Conservation (phyloP, 2,888 invertebrate species). For the Carcina quercana region DNA sequence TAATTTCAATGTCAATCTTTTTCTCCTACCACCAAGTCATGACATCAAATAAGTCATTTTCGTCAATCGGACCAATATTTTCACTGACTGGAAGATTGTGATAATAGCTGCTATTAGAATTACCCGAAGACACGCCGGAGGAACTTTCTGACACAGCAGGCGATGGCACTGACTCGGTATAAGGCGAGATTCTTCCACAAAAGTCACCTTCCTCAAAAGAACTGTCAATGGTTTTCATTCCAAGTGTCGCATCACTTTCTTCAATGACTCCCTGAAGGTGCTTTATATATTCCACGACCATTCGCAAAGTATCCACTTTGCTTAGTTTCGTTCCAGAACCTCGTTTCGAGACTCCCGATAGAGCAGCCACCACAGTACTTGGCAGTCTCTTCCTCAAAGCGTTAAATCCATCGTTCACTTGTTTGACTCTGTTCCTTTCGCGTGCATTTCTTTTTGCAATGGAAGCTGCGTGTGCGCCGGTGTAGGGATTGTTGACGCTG, state of each 20-base stretch:
- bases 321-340: slow-evolving; percentile 89
- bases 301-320: slow-evolving; percentile 91
- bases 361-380: slow-evolving; percentile 81
- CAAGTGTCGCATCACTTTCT: slow-evolving; percentile 76
- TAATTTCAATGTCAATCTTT: slow-evolving; percentile 25
- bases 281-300: slow-evolving; percentile 93
- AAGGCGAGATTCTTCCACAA: slow-evolving; percentile 47
- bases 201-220: slow-evolving; percentile 50
- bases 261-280: slow-evolving; percentile 85
- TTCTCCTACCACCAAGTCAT: slow-evolving; percentile 87
- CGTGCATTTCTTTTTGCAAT: slow-evolving; percentile 95
- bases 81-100: slow-evolving; percentile 38
- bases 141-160: slow-evolving; percentile 82
- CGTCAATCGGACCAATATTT: slow-evolving; percentile 80
- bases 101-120: slow-evolving; percentile 31
- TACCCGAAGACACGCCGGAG: slow-evolving; percentile 64
- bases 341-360: slow-evolving; percentile 77
- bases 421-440: slow-evolving; percentile 95
- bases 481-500: slow-evolving; percentile 69
- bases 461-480: slow-evolving; percentile 83
- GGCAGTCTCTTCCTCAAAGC: slow-evolving; percentile 91
- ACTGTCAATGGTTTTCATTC: slow-evolving; percentile 24
- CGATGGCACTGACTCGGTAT: slow-evolving; percentile 73
- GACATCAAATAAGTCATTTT: slow-evolving; percentile 88
- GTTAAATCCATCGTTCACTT: slow-evolving; percentile 94